phyloP scores from a whole-genome alignment of 1,140 invertebrate genomes.

The Saxidomus purpurata region DNA sequence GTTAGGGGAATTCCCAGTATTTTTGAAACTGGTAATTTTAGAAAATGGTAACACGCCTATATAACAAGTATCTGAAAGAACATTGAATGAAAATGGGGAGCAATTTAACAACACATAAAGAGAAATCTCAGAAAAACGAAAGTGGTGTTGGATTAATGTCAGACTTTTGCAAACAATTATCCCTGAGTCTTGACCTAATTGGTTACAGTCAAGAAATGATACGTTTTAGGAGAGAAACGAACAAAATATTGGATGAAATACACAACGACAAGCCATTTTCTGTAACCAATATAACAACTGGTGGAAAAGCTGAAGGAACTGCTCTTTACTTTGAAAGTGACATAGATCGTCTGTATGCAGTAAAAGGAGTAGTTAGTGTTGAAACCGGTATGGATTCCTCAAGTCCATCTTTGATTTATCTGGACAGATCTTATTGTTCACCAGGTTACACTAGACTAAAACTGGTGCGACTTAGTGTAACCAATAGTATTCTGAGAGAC shows the following conservation, averaged over 20 bases:
- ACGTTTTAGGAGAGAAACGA: not conserved
- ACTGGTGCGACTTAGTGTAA: not conserved
- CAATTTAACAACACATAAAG: too few relatives aligned
- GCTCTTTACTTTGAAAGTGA: slow-evolving; percentile 50
- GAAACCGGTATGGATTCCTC: not conserved
- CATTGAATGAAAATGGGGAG: too few relatives aligned
- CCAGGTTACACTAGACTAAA: not conserved
- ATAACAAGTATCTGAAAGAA: too few relatives aligned
- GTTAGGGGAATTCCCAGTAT: too few relatives aligned
- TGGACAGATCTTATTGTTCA: not conserved
- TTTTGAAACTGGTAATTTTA: too few relatives aligned
- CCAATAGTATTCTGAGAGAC: not conserved
- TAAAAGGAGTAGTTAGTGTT: not conserved
- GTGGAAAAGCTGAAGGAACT: slow-evolving; percentile 47
- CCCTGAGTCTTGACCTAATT: not conserved
- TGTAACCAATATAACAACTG: not conserved
- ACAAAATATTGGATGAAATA: not conserved
- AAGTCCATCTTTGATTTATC: not conserved
- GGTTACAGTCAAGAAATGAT: slow-evolving; percentile 18
- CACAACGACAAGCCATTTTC: not conserved
- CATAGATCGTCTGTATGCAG: slow-evolving; percentile 1
- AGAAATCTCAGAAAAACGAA: too few relatives aligned
- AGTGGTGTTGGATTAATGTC: too few relatives aligned
- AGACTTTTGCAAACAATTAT: not conserved
- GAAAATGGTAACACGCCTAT: too few relatives aligned